Evolutionary conservation across 1,140 invertebrate genomes (phyloP).

Genomic region (Stegodyphus mimosarum): DNA sequence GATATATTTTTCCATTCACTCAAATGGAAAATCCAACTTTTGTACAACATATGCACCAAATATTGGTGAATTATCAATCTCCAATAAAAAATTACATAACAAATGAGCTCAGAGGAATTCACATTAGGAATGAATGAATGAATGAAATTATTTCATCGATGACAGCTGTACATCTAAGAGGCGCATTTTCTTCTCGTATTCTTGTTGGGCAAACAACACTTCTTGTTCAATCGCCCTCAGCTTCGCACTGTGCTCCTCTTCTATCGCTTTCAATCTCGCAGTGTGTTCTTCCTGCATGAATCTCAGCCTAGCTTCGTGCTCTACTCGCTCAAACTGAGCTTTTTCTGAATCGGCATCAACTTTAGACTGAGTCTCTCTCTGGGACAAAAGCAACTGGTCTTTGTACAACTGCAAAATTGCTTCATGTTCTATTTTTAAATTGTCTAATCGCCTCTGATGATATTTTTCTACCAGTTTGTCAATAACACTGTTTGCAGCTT

Average conservation of each 20-base stretch:
- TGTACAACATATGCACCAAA: constrained; percentile 43
- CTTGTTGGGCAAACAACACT: constrained; percentile 46
- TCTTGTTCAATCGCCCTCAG: constrained; percentile 54
- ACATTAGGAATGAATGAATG: background rate
- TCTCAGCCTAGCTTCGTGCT: constrained; percentile 39
- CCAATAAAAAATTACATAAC: constrained; percentile 15
- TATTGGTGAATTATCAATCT: constrained; percentile 48
- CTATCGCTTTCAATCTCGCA: constrained; percentile 44
- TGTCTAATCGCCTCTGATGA: constrained; percentile 50
- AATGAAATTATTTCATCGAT: constrained; percentile 42
- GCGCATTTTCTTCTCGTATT: constrained; percentile 57
- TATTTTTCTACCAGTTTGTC: constrained; percentile 57
- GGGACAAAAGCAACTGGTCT: constrained; percentile 36
- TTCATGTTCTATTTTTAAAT: constrained; percentile 56
- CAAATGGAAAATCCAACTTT: constrained; percentile 26
- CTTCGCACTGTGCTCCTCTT: constrained; percentile 51
- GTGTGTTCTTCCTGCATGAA: constrained; percentile 54
- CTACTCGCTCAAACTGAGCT: constrained; percentile 37
- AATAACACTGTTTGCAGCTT: constrained; percentile 53
- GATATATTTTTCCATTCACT: constrained; percentile 48
- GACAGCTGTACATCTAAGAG: constrained; percentile 52
- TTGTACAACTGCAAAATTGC: constrained; percentile 53
- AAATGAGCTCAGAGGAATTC: background rate
- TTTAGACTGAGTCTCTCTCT: constrained; percentile 50
- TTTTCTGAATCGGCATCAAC: constrained; percentile 43